Percentiles rank a stretch among this genome's conserved stretches.
phyloP scores from a whole-genome alignment of 2,113 vertebrate genomes.

The Chelonoidis abingdonii region DNA sequence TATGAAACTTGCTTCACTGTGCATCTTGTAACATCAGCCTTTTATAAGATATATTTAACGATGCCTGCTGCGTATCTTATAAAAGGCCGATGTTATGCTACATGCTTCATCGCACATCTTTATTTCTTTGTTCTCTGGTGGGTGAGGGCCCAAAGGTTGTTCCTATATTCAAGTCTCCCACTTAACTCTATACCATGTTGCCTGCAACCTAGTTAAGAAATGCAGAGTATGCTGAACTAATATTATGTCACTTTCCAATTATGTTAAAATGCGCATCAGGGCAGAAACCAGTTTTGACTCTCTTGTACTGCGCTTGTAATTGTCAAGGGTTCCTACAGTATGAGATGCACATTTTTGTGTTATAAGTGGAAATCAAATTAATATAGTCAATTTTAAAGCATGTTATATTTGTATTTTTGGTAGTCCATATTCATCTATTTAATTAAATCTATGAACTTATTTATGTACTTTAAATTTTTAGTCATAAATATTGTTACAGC shows the following conservation, averaged over 20 bases:
- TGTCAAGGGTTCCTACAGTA: not conserved
- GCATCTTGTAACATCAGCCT: not conserved
- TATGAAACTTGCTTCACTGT: not conserved
- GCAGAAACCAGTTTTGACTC: not conserved
- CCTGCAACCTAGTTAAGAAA: not conserved
- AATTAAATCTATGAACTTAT: not conserved
- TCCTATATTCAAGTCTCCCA: not conserved
- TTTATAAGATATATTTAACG: not conserved
- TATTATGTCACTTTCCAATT: not conserved
- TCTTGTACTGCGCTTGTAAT: not conserved
- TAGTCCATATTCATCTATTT: not conserved
- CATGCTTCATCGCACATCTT: not conserved
- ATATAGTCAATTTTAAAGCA: not conserved
- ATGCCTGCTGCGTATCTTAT: not conserved
- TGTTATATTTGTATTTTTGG: not conserved
- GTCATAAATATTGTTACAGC: not conserved
- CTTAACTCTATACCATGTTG: not conserved
- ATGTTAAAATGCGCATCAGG: not conserved
- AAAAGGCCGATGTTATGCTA: not conserved
- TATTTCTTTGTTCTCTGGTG: not conserved
- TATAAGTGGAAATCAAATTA: not conserved
- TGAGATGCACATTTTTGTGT: not conserved
- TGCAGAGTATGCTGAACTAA: not conserved
- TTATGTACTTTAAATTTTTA: slow-evolving; percentile 31
- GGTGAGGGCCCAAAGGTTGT: not conserved